phyloP scores from a whole-genome alignment of 2,888 invertebrate genomes.

The Synergus japonicus region DNA sequence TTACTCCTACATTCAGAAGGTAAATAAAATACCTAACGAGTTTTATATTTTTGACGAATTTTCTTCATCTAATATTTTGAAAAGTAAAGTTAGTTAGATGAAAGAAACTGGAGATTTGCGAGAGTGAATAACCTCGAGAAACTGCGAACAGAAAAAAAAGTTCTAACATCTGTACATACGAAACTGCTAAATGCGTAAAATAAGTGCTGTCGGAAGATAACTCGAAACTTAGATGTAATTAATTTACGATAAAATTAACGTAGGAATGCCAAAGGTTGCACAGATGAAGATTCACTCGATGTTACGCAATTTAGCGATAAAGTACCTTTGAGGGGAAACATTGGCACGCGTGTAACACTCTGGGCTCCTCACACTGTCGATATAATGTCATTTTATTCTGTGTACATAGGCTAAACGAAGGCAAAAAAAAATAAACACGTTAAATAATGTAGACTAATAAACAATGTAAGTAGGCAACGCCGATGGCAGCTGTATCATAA shows the following conservation, averaged over 20 bases:
- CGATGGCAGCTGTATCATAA: constrained; percentile 32
- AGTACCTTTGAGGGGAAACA: constrained; percentile 8
- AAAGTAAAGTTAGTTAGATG: not conserved
- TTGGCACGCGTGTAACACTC: constrained; percentile 25
- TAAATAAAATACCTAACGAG: not conserved
- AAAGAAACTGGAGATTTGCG: constrained; percentile 14
- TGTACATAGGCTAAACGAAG: constrained; percentile 17
- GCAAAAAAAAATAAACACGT: constrained; percentile 19
- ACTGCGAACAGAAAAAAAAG: constrained; percentile 1
- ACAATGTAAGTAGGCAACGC: constrained; percentile 36
- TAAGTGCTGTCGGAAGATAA: constrained; percentile 20
- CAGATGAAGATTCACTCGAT: constrained; percentile 37
- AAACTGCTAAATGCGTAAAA: constrained; percentile 22
- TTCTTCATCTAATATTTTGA: not conserved
- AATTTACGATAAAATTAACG: constrained; percentile 35
- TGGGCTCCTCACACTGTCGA: constrained; percentile 33
- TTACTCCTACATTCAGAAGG: not conserved
- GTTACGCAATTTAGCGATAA: constrained; percentile 24
- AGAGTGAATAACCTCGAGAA: constrained; percentile 1
- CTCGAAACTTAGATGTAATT: constrained; percentile 29
- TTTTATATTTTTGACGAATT: not conserved
- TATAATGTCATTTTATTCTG: constrained; percentile 30
- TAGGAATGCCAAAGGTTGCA: constrained; percentile 31
- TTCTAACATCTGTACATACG: constrained; percentile 25
- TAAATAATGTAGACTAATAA: constrained; percentile 23